Evolutionary conservation across 92 coral and sea anemone genomes (phyloP).

Genomic region (Galaxea fascicularis): DNA sequence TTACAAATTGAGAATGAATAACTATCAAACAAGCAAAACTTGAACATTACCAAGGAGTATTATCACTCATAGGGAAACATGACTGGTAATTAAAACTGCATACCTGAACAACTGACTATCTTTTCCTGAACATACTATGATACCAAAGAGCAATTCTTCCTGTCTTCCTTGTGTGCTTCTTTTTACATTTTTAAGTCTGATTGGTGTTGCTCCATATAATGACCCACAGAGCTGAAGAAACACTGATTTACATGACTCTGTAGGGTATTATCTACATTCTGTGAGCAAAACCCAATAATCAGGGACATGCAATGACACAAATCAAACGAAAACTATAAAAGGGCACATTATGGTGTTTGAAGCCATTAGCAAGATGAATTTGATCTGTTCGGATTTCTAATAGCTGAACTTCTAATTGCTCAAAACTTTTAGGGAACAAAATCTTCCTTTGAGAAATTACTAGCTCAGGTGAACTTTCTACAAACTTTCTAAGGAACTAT

Average conservation of each 20-base stretch:
- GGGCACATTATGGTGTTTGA: no score
- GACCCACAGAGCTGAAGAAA: neutral
- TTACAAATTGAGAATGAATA: neutral
- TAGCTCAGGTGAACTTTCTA: no score
- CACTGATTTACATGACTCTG: neutral
- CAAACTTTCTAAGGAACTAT: no score
- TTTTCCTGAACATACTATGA: neutral
- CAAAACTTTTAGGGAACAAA: no score
- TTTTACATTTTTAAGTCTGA: neutral
- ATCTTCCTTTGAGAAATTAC: no score
- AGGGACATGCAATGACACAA: no score
- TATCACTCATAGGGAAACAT: neutral
- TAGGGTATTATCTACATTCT: no score
- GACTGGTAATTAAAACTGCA: neutral
- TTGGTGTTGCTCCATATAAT: neutral
- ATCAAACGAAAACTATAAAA: no score
- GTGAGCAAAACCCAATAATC: no score
- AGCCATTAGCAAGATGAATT: no score
- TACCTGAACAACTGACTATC: neutral
- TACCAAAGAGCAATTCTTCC: constrained; percentile 3
- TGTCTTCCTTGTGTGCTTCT: neutral
- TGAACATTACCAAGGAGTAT: neutral
- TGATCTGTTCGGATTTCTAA: no score
- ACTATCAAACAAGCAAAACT: neutral
- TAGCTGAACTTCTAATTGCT: no score